These are phyloP conservation scores for Butorides virescens DNA, from an alignment of 2,113 vertebrate genomes.

Conservation along the genomic window DNA sequence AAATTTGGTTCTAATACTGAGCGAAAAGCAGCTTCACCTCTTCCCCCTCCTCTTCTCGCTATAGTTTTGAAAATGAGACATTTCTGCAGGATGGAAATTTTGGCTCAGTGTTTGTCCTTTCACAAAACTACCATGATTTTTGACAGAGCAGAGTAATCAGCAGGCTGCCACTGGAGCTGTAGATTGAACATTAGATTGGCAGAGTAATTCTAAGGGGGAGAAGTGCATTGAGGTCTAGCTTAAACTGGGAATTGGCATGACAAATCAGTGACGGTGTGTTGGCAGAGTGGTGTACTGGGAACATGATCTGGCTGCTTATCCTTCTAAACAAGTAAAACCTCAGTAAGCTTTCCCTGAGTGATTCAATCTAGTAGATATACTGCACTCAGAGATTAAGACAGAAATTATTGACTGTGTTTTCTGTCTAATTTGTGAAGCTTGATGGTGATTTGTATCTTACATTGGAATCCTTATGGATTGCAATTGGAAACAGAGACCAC, in stretches of 20 bases:
- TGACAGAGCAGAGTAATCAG: not conserved
- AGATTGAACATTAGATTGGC: not conserved
- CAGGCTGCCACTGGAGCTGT: not conserved
- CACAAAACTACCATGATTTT: not conserved
- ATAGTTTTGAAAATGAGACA: not conserved
- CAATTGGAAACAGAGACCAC: not conserved
- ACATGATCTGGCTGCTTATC: not conserved
- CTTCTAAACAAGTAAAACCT: not conserved
- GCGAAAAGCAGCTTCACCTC: not conserved
- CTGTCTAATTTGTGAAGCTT: not conserved
- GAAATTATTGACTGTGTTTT: not conserved
- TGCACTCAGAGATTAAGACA: not conserved
- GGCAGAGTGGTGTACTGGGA: rapidly evolving
- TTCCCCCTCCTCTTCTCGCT: not conserved
- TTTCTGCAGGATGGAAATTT: not conserved
- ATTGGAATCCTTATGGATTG: not conserved
- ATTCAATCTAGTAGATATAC: not conserved
- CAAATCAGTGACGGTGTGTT: not conserved
- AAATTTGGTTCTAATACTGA: not conserved
- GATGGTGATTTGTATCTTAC: not conserved
- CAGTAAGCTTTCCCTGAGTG: not conserved
- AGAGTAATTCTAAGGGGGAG: not conserved
- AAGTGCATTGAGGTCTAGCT: not conserved
- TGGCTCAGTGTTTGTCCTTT: not conserved
- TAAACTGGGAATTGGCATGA: not conserved